phyloP scores from a whole-genome alignment of 2,113 vertebrate genomes.

The Choloepus hoffmanni region DNA sequence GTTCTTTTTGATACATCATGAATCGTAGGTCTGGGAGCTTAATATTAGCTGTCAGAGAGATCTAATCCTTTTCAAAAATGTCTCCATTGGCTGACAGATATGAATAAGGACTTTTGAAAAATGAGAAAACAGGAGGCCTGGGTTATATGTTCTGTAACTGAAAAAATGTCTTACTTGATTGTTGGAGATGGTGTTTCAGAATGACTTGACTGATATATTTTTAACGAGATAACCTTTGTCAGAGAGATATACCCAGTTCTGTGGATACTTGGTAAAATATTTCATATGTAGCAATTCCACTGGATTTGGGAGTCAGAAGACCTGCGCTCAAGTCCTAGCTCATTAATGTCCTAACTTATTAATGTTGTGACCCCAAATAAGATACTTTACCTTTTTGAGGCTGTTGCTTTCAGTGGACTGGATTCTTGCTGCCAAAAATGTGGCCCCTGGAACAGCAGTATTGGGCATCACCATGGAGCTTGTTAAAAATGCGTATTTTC shows the following conservation, averaged over 20 bases:
- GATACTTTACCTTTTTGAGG: neutral
- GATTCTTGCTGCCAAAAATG: neutral
- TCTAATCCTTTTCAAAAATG: neutral
- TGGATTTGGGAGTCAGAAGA: neutral
- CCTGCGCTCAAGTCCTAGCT: neutral
- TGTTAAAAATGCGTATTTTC: neutral
- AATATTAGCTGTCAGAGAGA: neutral
- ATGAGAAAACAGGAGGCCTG: neutral
- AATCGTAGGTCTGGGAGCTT: neutral
- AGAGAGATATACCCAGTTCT: neutral
- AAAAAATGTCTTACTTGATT: constrained; percentile 5
- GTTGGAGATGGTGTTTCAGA: neutral
- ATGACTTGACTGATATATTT: neutral
- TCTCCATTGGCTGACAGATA: constrained; percentile 7
- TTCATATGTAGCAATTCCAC: neutral
- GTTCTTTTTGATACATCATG: neutral
- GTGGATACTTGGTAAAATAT: neutral
- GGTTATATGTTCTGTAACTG: constrained; percentile 12
- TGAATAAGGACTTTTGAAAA: constrained; percentile 3
- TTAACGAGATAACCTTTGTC: neutral
- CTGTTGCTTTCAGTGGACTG: neutral
- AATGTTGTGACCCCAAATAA: neutral
- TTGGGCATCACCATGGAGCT: neutral
- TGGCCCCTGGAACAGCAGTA: no score
- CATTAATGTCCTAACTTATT: neutral